Evolutionary conservation across 2,113 vertebrate genomes (phyloP).

Genomic region (Panthera uncia): DNA sequence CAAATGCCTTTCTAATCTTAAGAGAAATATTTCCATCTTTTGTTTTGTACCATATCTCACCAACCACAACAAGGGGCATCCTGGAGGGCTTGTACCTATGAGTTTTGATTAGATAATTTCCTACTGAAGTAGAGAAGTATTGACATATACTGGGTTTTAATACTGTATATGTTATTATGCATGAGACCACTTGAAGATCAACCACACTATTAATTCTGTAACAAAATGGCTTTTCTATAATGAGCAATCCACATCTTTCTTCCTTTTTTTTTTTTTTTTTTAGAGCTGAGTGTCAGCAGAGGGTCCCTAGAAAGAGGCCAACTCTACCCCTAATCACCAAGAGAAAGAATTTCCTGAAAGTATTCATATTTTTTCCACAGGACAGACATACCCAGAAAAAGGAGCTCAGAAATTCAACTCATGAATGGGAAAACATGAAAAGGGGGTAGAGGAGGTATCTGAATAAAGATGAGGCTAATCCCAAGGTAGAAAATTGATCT

Average conservation of each 20-base stretch:
- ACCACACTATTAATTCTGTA: background rate
- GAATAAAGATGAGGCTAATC: background rate
- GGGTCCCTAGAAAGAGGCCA: background rate
- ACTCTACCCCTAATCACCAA: background rate
- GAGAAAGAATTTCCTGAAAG: background rate
- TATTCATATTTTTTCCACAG: background rate
- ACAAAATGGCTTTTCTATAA: background rate
- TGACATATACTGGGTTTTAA: slow-evolving; percentile 43
- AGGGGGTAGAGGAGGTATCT: background rate
- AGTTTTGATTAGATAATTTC: slow-evolving; percentile 53
- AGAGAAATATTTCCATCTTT: background rate
- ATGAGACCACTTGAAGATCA: background rate
- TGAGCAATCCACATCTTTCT: background rate
- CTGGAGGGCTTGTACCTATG: background rate
- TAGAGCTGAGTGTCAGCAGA: background rate
- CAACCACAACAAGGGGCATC: background rate
- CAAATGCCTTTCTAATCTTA: background rate
- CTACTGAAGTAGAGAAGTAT: background rate
- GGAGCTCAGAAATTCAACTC: background rate
- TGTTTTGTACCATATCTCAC: background rate
- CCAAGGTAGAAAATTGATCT: background rate
- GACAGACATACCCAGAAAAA: background rate
- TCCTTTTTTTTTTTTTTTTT: background rate
- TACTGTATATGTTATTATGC: background rate
- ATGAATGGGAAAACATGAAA: background rate